A percentile compares a stretch with the other conserved stretches of the same genome.
Conservation (phyloP, 64 coral and sea anemone genomes). For the Exaiptasia diaphana region DNA sequence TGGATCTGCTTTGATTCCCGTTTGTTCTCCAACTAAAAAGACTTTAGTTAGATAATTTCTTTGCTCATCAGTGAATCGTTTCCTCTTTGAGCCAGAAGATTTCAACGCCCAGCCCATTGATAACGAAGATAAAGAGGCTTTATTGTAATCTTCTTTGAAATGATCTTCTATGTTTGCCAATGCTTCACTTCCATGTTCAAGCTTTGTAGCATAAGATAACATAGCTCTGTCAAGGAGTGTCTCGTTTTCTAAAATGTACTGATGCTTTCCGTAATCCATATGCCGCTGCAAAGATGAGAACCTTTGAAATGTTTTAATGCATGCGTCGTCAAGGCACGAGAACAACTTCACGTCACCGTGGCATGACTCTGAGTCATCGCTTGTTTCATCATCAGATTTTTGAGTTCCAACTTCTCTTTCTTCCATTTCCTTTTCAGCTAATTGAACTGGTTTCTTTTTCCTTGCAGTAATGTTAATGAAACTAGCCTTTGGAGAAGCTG, state of each 20-base stretch:
- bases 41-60: background rate
- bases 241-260: background rate
- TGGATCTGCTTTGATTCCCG: background rate
- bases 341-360: background rate
- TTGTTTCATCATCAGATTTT: background rate
- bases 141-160: too few species aligned
- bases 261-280: slow-evolving; percentile 4
- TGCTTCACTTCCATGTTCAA: too few species aligned
- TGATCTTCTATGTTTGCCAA: too few species aligned
- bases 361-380: background rate
- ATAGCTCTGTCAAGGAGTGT: slow-evolving; percentile 12
- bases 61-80: too few species aligned
- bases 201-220: too few species aligned
- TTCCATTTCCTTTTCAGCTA: background rate
- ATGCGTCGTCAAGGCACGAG: background rate
- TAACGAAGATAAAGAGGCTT: too few species aligned
- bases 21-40: background rate
- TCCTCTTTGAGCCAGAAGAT: too few species aligned
- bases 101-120: too few species aligned
- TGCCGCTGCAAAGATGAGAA: slow-evolving; percentile 5
- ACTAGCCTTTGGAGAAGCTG: background rate
- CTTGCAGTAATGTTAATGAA: background rate
- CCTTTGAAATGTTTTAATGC: background rate
- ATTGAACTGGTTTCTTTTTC: background rate
- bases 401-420: background rate